Percentiles rank a stretch among this genome's conserved stretches.
Evolutionary conservation across 2,113 vertebrate genomes (phyloP).

Genomic region (Muscicapa adusta): DNA sequence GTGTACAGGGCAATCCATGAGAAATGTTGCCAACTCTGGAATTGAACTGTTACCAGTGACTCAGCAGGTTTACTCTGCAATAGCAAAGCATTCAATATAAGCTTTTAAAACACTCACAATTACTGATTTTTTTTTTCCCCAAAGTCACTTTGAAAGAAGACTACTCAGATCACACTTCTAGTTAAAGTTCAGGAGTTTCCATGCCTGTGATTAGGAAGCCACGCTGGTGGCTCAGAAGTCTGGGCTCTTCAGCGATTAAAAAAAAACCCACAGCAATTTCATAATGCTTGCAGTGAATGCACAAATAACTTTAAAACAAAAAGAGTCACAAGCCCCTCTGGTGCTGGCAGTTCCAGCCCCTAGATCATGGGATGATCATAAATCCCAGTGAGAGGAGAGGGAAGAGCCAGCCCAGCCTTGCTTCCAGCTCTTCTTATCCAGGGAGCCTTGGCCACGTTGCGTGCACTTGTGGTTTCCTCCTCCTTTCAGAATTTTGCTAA

Average conservation of each 20-base stretch:
- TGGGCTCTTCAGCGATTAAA: not conserved
- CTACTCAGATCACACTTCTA: not conserved
- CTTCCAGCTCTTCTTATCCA: not conserved
- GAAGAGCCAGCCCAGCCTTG: not conserved
- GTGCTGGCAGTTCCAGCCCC: not conserved
- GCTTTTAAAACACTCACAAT: not conserved
- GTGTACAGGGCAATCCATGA: not conserved
- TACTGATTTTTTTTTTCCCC: not conserved
- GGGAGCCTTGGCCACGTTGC: not conserved
- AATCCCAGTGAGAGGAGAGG: not conserved
- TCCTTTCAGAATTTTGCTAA: not conserved
- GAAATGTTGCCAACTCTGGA: not conserved
- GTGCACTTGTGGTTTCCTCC: not conserved
- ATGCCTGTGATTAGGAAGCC: not conserved
- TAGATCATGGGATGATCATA: not conserved
- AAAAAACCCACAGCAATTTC: not conserved
- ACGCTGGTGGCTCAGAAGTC: not conserved
- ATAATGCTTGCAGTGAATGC: not conserved
- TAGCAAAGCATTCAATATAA: not conserved
- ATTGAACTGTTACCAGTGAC: not conserved
- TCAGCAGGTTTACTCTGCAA: not conserved
- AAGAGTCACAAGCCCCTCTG: not conserved
- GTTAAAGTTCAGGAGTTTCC: not conserved
- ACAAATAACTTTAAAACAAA: slow-evolving; percentile 11
- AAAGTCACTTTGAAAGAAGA: not conserved